These are phyloP conservation scores for Lordiphosa andalusiaca DNA, from an alignment of 2,888 invertebrate genomes.

Conservation along the genomic window DNA sequence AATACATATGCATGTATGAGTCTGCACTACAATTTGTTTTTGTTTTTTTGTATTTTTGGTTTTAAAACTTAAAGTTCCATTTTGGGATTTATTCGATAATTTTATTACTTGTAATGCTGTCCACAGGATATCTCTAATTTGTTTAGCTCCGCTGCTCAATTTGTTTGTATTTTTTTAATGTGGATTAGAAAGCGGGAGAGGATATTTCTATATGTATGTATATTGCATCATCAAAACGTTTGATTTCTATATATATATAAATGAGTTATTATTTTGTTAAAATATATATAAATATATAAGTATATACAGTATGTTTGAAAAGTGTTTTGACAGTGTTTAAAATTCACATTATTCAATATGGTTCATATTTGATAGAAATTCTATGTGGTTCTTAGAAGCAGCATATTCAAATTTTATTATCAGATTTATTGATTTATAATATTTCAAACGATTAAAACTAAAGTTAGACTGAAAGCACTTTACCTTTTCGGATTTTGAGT, in stretches of 20 bases:
- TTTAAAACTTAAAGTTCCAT: constrained; percentile 64
- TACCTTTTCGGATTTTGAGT: too few relatives aligned
- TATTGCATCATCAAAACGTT: constrained; percentile 4
- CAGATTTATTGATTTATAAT: too few relatives aligned
- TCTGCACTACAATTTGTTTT: constrained; percentile 34
- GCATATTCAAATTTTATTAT: too few relatives aligned
- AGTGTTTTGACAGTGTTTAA: too few relatives aligned
- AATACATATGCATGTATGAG: constrained; percentile 39
- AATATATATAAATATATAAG: constrained; percentile 31
- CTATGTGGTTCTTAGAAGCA: too few relatives aligned
- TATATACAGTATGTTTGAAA: constrained; percentile 29
- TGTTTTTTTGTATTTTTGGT: constrained; percentile 30
- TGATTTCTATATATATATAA: constrained; percentile 23
- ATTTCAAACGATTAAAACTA: too few relatives aligned
- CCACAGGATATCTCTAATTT: constrained; percentile 12
- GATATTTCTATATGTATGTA: constrained; percentile 30
- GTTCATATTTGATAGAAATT: too few relatives aligned
- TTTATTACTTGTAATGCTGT: constrained; percentile 10
- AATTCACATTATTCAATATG: too few relatives aligned
- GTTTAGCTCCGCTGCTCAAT: constrained; percentile 5
- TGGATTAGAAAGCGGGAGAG: constrained; percentile 32
- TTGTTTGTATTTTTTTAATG: constrained; percentile 14
- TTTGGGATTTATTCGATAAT: constrained; percentile 44
- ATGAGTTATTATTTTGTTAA: constrained; percentile 26
- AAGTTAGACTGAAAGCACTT: too few relatives aligned